Conservation (phyloP, 1,140 invertebrate species). For the Brachionus paranguensis region DNA sequence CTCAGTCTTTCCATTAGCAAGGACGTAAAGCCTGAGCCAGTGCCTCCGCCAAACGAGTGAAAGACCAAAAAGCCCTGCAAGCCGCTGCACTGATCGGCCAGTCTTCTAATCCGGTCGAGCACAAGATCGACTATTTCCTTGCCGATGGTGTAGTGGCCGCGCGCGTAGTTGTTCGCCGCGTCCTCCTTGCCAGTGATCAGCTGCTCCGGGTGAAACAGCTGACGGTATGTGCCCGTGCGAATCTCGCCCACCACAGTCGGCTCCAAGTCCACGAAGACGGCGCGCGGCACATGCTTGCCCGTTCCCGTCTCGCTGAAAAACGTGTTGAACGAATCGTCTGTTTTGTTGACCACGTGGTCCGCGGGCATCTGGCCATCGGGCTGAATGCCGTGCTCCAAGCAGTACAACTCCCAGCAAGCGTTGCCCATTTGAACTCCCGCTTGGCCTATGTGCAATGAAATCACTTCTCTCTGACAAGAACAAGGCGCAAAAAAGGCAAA, state of each 20-base stretch:
- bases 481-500: not conserved
- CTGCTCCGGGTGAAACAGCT: conserved; percentile 56
- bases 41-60: conserved; percentile 58
- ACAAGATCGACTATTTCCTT: conserved; percentile 61
- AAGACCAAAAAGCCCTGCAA: conserved; percentile 41
- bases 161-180: conserved; percentile 68
- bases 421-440: conserved; percentile 39
- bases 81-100: conserved; percentile 46
- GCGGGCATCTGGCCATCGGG: conserved; percentile 32
- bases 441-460: conserved; percentile 33
- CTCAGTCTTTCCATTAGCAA: conserved; percentile 79
- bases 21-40: conserved; percentile 78
- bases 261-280: conserved; percentile 53
- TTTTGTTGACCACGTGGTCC: not conserved
- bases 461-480: conserved; percentile 8
- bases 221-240: conserved; percentile 46
- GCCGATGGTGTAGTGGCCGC: conserved; percentile 44
- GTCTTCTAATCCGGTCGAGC: conserved; percentile 60
- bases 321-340: conserved; percentile 40
- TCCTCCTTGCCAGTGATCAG: conserved; percentile 66
- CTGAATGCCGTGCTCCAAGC: conserved; percentile 33
- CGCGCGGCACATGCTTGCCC: conserved; percentile 55
- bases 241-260: conserved; percentile 51
- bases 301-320: conserved; percentile 46
- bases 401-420: conserved; percentile 38